Evolutionary conservation across 2,888 invertebrate species (phyloP), one percentile per base, ranked within the genome.

Genomic region (Rambutsinella grinnellia): DNA sequence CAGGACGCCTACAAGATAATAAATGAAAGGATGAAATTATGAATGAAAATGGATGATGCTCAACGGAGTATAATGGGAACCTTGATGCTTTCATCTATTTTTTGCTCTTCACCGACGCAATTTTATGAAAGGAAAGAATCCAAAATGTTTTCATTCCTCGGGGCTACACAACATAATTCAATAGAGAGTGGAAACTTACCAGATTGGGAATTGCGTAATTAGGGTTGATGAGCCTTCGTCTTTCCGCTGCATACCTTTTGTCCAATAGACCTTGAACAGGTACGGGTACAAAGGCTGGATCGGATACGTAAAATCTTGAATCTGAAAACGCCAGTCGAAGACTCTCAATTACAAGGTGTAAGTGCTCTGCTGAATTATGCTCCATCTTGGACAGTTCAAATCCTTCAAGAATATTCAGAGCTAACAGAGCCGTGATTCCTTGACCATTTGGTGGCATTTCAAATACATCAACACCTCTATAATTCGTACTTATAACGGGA

Each of bases 361-460:
- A 84, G 76, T 87, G 87, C 10, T 86, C 84, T 1, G 85, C 83
- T 54, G 85, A 85, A 79, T 87, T 87, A 70, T 86, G 86, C n/a
- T 85, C 85, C 82, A 86, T 79, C 6, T 54, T 85, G 85, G 80
- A 21, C n/a, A 77, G 53, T 75, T 87, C 85, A 76, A 85, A 85
- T n/a, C 82, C 85, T 75, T 87, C 86, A 28, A 87, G 81, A 80
- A 83, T 81, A 23, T 87, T 87, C 2, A 87, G 81, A 3, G 86
- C 85, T 58, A 86, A 82, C 1, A 87, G 82, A 1, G 86, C 86
- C 2, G 85, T 85, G n/a, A 87, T 85, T 1, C 87, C 87, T 72
- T 87, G 87, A 1, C 86, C 86, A 82, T 86, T 87, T 0, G 87
- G 87, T 2, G 86, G 86, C 53, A 86, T 85, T 80, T 87, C 87